Evolutionary conservation across 2,113 vertebrate genomes (phyloP), one percentile per base, ranked within the genome.

Genomic region (Chloroceryle aenea): DNA sequence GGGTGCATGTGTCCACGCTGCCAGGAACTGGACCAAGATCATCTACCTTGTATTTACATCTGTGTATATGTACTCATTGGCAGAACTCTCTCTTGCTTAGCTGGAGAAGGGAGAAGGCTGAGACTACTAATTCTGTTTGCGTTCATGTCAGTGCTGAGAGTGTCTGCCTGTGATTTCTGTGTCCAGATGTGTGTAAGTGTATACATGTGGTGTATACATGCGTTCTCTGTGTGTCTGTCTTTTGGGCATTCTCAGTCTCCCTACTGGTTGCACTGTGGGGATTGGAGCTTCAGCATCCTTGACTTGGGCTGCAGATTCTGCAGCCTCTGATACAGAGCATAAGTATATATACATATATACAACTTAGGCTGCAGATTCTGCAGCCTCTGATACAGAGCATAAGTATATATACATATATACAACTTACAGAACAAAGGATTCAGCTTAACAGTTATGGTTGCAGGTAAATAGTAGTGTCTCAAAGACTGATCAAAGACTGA

Each of bases 1-100:
- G 10, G 3, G 12, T 4, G 7, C 4, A 0, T 9, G 12, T 76
- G 20, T 30, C 26, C 3, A 1, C 19, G 30, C 26, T 77, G 38
- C 12, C 50, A 50, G 56, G 12, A 79, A 34, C 3, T 32, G 43
- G 42, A 59, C 26, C 11, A 58, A 74, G 13, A 10, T 17, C 26
- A 48, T 45, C 26, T 25, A 34, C 32, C n/a, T 19, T 71, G 36
- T 62, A 45, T 9, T 38, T 53, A 19, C 16, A 25, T 59, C 15
- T 55, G 7, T 38, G 4, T 45, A n/a, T 20, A 18, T 52, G 17
- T 68, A 55, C 15, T 45, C n/a, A 29, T 32, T 29, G 15, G 26
- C 6, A 21, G 30, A 43, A 34, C 13, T 50, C 12, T 50, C 12
- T 52, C 36, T 36, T 59, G 17, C 9, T 89, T 36, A 43, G 38